Percentiles rank a stretch among this genome's conserved stretches.
Conservation (phyloP, 2,113 vertebrate genomes). For the Pseudopipra pipra region DNA sequence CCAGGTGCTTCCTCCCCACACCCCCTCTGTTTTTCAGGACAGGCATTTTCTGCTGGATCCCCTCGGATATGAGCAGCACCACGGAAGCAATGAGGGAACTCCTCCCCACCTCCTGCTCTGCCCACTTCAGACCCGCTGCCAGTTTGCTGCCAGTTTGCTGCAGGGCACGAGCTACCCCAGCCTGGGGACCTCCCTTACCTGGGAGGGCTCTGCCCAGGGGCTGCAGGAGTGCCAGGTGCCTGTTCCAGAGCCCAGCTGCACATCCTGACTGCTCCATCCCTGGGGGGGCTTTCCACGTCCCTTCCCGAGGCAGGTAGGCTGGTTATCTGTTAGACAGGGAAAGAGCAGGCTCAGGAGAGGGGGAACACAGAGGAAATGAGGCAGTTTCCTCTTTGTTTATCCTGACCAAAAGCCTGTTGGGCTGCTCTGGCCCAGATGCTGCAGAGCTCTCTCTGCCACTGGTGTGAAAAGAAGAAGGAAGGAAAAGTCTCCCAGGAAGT, state of each 20-base stretch:
- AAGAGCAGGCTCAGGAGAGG: not conserved
- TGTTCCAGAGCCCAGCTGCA: not conserved
- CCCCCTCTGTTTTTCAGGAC: not conserved
- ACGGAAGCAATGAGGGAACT: slow-evolving; percentile 16
- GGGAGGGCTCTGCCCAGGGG: not conserved
- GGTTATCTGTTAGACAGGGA: not conserved
- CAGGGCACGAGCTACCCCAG: not conserved
- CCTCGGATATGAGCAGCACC: not conserved
- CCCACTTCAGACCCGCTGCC: not conserved
- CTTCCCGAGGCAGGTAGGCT: not conserved
- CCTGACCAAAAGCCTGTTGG: slow-evolving; percentile 14
- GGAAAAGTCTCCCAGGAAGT: not conserved
- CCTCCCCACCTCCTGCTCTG: not conserved
- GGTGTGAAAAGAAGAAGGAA: not conserved
- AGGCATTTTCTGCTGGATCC: not conserved
- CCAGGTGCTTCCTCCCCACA: not conserved
- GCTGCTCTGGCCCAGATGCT: not conserved
- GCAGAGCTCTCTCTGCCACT: not conserved
- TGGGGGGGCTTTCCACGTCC: not conserved
- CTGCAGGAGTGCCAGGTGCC: not conserved
- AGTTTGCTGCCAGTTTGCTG: not conserved
- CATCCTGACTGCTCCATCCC: not conserved
- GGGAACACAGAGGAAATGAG: slow-evolving; percentile 52
- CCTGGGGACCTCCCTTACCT: not conserved
- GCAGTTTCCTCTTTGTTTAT: slow-evolving; percentile 71